Conservation (phyloP, 2,888 invertebrate genomes). For the Drosophila bunnanda region DNA sequence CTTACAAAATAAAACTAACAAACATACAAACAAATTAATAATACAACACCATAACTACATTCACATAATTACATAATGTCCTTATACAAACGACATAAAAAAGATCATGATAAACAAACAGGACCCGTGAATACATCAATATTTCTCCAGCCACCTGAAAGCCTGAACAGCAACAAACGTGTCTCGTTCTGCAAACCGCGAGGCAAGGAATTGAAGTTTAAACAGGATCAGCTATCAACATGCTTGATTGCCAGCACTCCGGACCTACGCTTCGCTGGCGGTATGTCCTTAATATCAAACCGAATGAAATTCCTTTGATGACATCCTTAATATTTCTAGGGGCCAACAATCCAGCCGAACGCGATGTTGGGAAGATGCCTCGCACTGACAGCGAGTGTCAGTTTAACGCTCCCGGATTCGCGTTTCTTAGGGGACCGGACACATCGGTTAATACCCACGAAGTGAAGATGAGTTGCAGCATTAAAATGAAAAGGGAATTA, state of each 20-base stretch:
- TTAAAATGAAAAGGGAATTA: constrained; percentile 44
- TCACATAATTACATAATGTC: constrained; percentile 21
- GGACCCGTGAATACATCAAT: not conserved
- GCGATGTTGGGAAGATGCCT: constrained; percentile 48
- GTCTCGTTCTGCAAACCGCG: constrained; percentile 54
- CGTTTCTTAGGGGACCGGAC: constrained; percentile 52
- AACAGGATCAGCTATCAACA: constrained; percentile 48
- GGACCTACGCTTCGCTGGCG: constrained; percentile 43
- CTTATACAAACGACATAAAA: not conserved
- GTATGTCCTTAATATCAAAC: constrained; percentile 23
- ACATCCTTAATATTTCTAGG: constrained; percentile 32
- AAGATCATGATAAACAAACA: not conserved
- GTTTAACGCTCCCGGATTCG: constrained; percentile 58
- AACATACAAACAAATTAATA: not conserved
- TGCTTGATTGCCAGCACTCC: constrained; percentile 58
- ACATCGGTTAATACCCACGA: constrained; percentile 65
- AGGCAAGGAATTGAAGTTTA: constrained; percentile 26
- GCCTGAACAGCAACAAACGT: constrained; percentile 54
- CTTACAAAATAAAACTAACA: constrained; percentile 16
- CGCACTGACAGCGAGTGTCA: constrained; percentile 71
- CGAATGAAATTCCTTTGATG: not conserved
- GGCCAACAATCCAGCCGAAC: constrained; percentile 60
- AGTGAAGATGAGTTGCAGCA: constrained; percentile 62
- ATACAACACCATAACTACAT: not conserved
- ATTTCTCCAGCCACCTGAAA: not conserved